These are phyloP conservation scores for Zaprionus lineosus DNA, from an alignment of 2,888 invertebrate genomes.

Conservation along the genomic window DNA sequence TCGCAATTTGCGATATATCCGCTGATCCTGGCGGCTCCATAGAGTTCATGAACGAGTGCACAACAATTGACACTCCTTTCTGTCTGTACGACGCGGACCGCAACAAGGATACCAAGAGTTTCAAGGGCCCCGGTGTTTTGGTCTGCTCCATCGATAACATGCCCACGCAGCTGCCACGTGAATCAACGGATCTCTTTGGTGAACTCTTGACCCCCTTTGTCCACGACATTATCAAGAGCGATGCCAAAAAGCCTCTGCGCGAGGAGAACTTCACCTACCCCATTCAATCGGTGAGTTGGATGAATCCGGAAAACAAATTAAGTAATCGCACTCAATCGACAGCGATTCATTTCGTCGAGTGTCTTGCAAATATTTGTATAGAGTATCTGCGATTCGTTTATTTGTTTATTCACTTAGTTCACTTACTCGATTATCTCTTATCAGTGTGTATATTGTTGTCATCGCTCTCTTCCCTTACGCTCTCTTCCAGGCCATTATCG, in stretches of 20 bases:
- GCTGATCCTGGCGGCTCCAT: constrained; percentile 99
- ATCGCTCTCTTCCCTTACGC: background rate
- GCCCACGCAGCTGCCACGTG: constrained; percentile 99
- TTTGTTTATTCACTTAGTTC: background rate
- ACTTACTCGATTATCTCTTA: constrained; percentile 9
- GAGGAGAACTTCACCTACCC: constrained; percentile 87
- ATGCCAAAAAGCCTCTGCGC: constrained; percentile 90
- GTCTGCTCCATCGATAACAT: constrained; percentile 99
- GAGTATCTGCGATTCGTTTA: too few species aligned
- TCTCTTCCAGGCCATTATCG: constrained; percentile 93
- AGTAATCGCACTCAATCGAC: too few species aligned
- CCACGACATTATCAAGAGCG: constrained; percentile 92
- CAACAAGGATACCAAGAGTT: constrained; percentile 97
- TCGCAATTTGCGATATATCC: constrained; percentile 98
- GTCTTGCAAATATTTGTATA: too few species aligned
- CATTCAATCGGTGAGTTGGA: constrained; percentile 79
- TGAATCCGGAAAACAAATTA: too few species aligned
- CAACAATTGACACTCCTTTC: constrained; percentile 99
- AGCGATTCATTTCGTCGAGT: too few species aligned
- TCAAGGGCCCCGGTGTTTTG: constrained; percentile 97
- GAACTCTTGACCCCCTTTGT: constrained; percentile 94
- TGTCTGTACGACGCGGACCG: constrained; percentile 99
- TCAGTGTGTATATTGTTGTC: constrained; percentile 5
- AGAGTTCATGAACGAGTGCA: constrained; percentile 99
- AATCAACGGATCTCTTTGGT: constrained; percentile 99